Evolutionary conservation across 23 tunicate genomes (phyloP).

Genomic region (Phallusia fumigata): DNA sequence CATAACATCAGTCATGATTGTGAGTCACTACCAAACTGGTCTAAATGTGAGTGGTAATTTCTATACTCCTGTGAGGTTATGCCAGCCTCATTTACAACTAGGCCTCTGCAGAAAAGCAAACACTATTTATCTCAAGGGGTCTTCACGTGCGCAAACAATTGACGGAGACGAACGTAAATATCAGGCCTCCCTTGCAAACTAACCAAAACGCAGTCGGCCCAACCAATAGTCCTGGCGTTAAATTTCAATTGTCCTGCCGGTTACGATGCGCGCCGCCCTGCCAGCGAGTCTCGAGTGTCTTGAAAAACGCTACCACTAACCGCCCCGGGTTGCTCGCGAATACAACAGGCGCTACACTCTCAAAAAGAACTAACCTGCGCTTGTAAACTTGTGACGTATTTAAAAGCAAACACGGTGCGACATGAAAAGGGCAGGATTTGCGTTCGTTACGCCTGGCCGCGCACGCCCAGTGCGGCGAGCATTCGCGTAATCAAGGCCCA

Average conservation of each 20-base stretch:
- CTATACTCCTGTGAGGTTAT: not conserved
- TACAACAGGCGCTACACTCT: not conserved
- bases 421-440: slow-evolving; percentile 11
- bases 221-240: not conserved
- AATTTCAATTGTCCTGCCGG: not conserved
- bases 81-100: slow-evolving; percentile 12
- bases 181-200: not conserved
- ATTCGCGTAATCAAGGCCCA: not conserved
- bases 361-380: not conserved
- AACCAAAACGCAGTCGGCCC: not conserved
- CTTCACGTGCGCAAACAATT: not conserved
- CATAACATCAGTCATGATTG: slow-evolving; percentile 81
- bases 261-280: not conserved
- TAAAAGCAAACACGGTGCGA: slow-evolving; percentile 6
- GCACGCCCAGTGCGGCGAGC: not conserved
- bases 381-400: slow-evolving; percentile 9
- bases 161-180: not conserved
- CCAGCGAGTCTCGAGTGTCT: not conserved
- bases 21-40: not conserved
- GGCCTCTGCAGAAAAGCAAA: not conserved
- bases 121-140: not conserved
- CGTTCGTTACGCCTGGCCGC: not conserved
- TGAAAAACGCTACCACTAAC: not conserved
- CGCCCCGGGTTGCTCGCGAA: not conserved
- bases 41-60: not conserved